Conservation (phyloP, 1,140 invertebrate species). For the Andricus grossulariae region DNA sequence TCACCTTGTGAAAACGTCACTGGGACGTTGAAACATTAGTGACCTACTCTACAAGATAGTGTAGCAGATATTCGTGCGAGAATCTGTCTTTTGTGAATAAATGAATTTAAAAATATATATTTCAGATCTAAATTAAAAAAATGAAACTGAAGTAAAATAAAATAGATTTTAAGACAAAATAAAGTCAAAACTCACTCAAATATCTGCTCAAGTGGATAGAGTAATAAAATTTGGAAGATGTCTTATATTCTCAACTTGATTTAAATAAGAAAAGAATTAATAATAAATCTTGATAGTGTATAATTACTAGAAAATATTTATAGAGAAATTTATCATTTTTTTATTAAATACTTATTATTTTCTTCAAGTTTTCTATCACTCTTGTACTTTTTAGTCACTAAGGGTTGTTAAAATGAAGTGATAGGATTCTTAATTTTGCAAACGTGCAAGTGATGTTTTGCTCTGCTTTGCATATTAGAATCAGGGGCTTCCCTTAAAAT, state of each 20-base stretch:
- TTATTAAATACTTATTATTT: not conserved
- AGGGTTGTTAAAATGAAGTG: slow-evolving; percentile 1
- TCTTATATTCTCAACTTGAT: too few relatives aligned
- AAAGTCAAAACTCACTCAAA: too few relatives aligned
- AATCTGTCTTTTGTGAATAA: not conserved
- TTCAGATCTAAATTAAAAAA: too few relatives aligned
- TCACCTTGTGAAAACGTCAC: slow-evolving; percentile 65
- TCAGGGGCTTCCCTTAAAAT: not conserved
- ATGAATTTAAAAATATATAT: not conserved
- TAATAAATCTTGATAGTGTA: too few relatives aligned
- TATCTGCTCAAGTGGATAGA: too few relatives aligned
- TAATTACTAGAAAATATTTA: too few relatives aligned
- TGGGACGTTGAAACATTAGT: not conserved
- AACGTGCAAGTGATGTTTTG: not conserved
- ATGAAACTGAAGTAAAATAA: too few relatives aligned
- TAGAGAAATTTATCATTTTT: too few relatives aligned
- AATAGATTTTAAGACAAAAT: too few relatives aligned
- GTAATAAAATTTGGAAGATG: too few relatives aligned
- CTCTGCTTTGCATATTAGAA: not conserved
- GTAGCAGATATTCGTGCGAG: not conserved
- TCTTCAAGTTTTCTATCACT: not conserved
- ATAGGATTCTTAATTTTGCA: slow-evolving; percentile 1
- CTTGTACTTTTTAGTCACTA: not conserved
- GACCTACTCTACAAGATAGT: slow-evolving; percentile 4
- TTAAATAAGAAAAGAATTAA: too few relatives aligned